phyloP scores from a whole-genome alignment of 2,113 vertebrate genomes.

The Microcebus tavaratra region DNA sequence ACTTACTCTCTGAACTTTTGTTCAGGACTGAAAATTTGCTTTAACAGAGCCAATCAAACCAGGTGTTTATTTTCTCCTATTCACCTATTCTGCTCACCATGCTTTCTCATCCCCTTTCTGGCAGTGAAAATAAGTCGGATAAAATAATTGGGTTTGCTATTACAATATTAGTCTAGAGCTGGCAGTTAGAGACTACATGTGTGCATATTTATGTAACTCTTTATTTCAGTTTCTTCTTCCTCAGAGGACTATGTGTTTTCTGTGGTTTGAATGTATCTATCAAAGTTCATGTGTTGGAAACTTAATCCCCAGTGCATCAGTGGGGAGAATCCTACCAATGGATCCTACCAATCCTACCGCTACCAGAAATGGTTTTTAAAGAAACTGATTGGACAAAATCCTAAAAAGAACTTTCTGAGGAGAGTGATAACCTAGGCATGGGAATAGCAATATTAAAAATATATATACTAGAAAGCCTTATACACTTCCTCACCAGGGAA shows the following conservation, averaged over 20 bases:
- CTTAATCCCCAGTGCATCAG: not conserved
- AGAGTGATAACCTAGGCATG: not conserved
- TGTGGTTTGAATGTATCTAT: not conserved
- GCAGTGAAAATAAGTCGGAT: not conserved
- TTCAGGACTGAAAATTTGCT: not conserved
- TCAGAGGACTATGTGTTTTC: not conserved
- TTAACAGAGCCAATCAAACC: not conserved
- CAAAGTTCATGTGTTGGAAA: not conserved
- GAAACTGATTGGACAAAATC: not conserved
- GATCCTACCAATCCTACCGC: too few species aligned
- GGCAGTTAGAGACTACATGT: not conserved
- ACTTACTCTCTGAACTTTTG: slow-evolving; percentile 1
- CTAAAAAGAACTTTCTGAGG: not conserved
- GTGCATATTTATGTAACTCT: not conserved
- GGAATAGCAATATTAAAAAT: not conserved
- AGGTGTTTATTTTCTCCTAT: not conserved
- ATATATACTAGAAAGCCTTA: not conserved
- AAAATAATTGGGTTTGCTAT: not conserved
- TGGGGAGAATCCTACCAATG: not conserved
- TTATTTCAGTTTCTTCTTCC: not conserved
- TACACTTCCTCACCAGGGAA: not conserved
- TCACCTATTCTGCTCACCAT: not conserved
- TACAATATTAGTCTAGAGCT: not conserved
- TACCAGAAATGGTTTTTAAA: not conserved
- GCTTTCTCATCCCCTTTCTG: not conserved